phyloP scores from a whole-genome alignment of 2,797 vertebrate species.

The Oreortyx pictus region DNA sequence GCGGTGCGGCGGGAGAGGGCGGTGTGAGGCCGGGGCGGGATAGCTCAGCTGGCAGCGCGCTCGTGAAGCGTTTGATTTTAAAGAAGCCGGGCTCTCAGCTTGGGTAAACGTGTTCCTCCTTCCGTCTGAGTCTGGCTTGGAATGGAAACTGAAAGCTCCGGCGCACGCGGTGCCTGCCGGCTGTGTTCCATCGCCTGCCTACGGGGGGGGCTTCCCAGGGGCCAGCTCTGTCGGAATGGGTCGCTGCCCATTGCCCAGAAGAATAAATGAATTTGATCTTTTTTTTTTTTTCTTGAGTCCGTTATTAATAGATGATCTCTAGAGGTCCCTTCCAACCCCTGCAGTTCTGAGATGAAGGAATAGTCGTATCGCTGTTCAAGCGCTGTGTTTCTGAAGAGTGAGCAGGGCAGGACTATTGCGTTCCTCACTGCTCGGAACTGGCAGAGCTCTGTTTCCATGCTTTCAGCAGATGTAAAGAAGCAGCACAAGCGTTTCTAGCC shows the following conservation, averaged over 20 bases:
- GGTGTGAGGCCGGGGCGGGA: background rate
- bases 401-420: background rate
- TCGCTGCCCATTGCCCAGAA: background rate
- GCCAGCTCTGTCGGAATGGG: too few relatives aligned
- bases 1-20: constrained; percentile 28
- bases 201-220: too few relatives aligned
- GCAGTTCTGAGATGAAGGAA: background rate
- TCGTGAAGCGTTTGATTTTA: background rate
- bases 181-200: background rate
- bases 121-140: background rate
- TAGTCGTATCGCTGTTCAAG: background rate
- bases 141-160: background rate
- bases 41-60: background rate
- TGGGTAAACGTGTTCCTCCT: background rate
- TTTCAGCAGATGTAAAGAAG: too few relatives aligned
- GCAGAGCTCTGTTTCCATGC: background rate
- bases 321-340: too few relatives aligned
- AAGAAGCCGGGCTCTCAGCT: background rate
- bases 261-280: background rate
- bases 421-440: background rate
- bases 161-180: too few relatives aligned
- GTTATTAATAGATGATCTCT: background rate
- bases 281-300: background rate
- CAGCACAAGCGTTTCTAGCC: background rate
- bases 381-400: background rate